Evolutionary conservation across 2,888 invertebrate genomes (phyloP), one percentile per base, ranked within the genome.

Genomic region (Hybos culiciformis): DNA sequence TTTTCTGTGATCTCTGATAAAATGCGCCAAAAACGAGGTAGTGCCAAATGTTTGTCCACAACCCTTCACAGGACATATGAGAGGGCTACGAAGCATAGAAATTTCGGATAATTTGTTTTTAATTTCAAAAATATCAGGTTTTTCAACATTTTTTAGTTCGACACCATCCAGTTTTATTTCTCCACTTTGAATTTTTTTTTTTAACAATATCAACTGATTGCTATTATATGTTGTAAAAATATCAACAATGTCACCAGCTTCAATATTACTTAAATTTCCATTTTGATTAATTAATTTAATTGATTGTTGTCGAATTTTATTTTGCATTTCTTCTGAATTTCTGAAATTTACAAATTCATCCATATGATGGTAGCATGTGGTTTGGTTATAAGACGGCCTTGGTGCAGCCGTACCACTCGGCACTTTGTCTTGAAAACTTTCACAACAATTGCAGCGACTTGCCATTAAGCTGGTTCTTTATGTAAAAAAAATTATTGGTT

Each of bases 341-440:
- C 54, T 54, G 40, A 51, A 57, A 33, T 53, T 50, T 31, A 52
- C 48, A 44, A 54, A 57, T 32, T 49, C 51, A 1, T 26, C 42
- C 50, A 56, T 51, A 43, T 56, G 57, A 47, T 58, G 57, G 39
- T 57, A 57, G 50, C 55, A 55, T 8, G 56, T 57, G 3, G 56
- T 51, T 43, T 54, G 55, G 4, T 47, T 48, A 39, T 47, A 54
- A 9, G 46, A 32, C 3, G 50, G 48, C 3, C 56, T 50, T 18
- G 45, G 37, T 2, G 56, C 47, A 8, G 54, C 57, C 9, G 49
- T 54, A 12, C 55, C 56, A 5, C 46, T 37, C 1, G 44, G n/a
- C n/a, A n/a, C 14, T 45, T 37, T 7, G n/a, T 36, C 36, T 14
- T 36, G 36, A 1, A 36, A 3, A 21, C 21, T 14, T 36, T 36